Conservation (phyloP, 23 tunicate genomes). For the Ciona savignyi region DNA sequence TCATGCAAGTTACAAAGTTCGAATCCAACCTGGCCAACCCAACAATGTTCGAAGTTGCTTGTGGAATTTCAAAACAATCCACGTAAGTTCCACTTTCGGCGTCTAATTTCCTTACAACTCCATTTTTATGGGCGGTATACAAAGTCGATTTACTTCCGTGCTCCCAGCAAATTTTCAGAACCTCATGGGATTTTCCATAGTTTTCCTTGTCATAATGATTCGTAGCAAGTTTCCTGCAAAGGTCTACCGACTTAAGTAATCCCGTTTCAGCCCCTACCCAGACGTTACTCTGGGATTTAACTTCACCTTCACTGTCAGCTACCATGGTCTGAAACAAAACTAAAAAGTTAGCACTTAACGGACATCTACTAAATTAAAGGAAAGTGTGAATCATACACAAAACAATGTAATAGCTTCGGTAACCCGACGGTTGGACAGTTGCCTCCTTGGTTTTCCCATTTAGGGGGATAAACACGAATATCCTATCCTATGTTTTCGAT, state of each 20-base stretch:
- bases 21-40: conserved; percentile 19
- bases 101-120: conserved; percentile 34
- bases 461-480: no score
- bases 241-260: conserved; percentile 64
- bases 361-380: no score
- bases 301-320: no score
- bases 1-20: conserved; percentile 37
- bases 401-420: no score
- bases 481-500: no score
- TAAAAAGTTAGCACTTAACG: no score
- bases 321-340: no score
- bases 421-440: no score
- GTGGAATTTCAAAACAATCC: conserved; percentile 20
- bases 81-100: conserved; percentile 12
- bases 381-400: no score
- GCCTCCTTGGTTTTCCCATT: no score
- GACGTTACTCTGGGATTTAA: conserved; percentile 27
- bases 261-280: conserved; percentile 86
- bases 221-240: conserved; percentile 61
- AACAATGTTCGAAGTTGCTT: conserved; percentile 22
- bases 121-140: conserved; percentile 46
- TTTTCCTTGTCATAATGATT: conserved; percentile 57
- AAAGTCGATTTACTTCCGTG: not conserved
- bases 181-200: conserved; percentile 60
- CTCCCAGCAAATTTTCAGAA: conserved; percentile 63